A percentile compares a stretch with the other conserved stretches of the same genome.
These are phyloP conservation scores for Echiichthys vipera DNA, from an alignment of 2,797 vertebrate genomes.

Conservation along the genomic window DNA sequence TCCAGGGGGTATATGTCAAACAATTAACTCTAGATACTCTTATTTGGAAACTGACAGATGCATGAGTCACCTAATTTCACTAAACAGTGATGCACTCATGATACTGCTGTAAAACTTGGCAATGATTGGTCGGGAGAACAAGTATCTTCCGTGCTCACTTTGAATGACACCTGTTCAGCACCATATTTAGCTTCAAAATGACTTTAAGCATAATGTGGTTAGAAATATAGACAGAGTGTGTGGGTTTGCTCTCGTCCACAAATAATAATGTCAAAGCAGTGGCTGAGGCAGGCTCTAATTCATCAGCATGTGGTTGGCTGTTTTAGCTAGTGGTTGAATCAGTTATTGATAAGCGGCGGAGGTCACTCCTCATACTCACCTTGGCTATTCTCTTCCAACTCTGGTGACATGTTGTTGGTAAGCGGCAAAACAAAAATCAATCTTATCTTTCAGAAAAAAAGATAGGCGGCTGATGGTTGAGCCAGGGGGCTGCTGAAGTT, in stretches of 20 bases:
- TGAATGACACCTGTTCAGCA: constrained; percentile 13
- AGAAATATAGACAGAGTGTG: constrained; percentile 15
- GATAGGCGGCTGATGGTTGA: constrained; percentile 42
- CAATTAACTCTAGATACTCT: not conserved
- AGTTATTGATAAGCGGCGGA: constrained; percentile 7
- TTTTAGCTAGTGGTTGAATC: constrained; percentile 5
- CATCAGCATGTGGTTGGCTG: constrained; percentile 12
- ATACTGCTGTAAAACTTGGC: not conserved
- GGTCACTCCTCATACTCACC: constrained; percentile 70
- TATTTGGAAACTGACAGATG: not conserved
- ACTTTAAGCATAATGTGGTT: constrained; percentile 17
- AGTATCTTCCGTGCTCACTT: not conserved
- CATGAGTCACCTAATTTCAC: not conserved
- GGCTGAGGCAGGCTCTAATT: not conserved
- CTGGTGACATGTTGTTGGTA: constrained; percentile 80
- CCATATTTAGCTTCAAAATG: not conserved
- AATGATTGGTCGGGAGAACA: not conserved
- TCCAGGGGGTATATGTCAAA: not conserved
- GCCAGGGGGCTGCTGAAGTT: constrained; percentile 43
- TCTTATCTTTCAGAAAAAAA: constrained; percentile 9
- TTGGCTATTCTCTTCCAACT: constrained; percentile 81
- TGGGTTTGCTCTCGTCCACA: not conserved
- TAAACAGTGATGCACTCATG: not conserved
- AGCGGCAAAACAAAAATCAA: constrained; percentile 45
- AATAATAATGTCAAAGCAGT: constrained; percentile 4